phyloP scores from a whole-genome alignment of 2,113 vertebrate species.

The Nothoprocta perdicaria region DNA sequence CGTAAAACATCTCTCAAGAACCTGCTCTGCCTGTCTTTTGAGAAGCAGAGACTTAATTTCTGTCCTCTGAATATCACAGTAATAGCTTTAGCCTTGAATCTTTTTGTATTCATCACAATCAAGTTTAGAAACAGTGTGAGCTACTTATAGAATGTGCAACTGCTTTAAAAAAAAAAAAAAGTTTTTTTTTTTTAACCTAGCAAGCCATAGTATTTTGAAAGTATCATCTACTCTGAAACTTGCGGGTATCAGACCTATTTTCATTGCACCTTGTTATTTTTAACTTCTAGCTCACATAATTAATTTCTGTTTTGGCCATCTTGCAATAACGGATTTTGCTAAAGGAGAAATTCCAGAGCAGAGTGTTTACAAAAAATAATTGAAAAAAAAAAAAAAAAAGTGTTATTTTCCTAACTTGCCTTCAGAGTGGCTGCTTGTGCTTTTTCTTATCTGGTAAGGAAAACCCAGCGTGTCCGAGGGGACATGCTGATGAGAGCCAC shows the following conservation, averaged over 20 bases:
- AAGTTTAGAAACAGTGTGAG: background rate
- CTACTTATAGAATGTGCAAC: background rate
- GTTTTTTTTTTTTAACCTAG: background rate
- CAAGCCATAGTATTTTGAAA: slow-evolving; percentile 2
- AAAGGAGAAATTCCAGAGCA: background rate
- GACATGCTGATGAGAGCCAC: background rate
- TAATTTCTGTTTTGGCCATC: background rate
- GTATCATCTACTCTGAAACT: background rate
- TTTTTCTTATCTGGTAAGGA: background rate
- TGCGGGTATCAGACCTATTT: background rate
- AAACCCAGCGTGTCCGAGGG: background rate
- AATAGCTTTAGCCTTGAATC: background rate
- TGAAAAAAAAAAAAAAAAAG: background rate
- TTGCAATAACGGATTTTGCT: background rate
- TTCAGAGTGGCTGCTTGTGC: background rate
- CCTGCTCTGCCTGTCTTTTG: background rate
- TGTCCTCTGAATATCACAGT: background rate
- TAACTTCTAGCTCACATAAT: background rate
- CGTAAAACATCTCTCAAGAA: background rate
- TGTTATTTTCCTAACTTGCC: background rate
- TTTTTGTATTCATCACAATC: background rate
- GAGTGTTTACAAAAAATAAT: background rate
- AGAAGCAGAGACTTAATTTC: background rate
- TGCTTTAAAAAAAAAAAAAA: background rate
- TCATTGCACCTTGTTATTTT: background rate